These are phyloP conservation scores for Prosapia bicincta DNA, from an alignment of 2,888 invertebrate genomes.

Conservation along the genomic window DNA sequence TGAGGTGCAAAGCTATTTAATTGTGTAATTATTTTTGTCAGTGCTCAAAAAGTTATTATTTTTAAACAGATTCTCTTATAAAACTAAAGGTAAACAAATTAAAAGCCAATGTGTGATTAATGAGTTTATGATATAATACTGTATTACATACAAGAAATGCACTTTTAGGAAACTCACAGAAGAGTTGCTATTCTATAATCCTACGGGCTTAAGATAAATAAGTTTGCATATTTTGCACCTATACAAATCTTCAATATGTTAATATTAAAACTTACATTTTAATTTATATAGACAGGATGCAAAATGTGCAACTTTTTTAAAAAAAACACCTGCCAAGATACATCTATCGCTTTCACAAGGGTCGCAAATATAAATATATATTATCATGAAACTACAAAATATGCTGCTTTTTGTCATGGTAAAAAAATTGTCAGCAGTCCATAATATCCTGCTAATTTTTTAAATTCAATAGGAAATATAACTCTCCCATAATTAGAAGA, in stretches of 20 bases:
- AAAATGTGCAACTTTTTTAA: slow-evolving; percentile 20
- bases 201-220: slow-evolving; percentile 9
- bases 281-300: background rate
- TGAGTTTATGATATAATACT: slow-evolving; percentile 59
- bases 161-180: slow-evolving; percentile 86
- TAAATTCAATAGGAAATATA: slow-evolving; percentile 14
- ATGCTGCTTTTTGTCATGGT: slow-evolving; percentile 30
- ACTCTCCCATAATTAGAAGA: slow-evolving; percentile 22
- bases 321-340: slow-evolving; percentile 24
- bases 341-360: slow-evolving; percentile 42
- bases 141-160: slow-evolving; percentile 90
- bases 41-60: too few relatives aligned
- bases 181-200: slow-evolving; percentile 53
- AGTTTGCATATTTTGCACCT: background rate
- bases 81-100: background rate
- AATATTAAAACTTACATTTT: background rate
- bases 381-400: slow-evolving; percentile 23
- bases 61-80: too few relatives aligned
- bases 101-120: background rate
- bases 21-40: too few relatives aligned
- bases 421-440: slow-evolving; percentile 27
- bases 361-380: slow-evolving; percentile 36
- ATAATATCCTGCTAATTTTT: slow-evolving; percentile 20
- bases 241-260: background rate
- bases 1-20: too few relatives aligned